Base-by-base conservation (phyloP, 2,113 vertebrate genomes). In the Natator depressus region DNA sequence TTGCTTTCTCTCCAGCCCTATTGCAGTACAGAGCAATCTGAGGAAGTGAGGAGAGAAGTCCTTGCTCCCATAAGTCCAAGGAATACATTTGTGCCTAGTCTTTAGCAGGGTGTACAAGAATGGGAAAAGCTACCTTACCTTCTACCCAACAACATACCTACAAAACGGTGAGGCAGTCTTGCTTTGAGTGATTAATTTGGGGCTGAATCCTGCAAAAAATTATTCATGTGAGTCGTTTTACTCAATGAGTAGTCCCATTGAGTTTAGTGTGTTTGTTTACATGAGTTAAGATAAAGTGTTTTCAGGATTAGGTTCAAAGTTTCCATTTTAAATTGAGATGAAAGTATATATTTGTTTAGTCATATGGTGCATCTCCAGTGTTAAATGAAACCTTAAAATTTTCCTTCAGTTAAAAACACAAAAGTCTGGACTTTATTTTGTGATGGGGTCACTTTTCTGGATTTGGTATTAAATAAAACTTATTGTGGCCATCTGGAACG, bases 401-500 rank as follows among this genome's bases (percentile, higher is more conserved):
- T 78, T 75, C 65, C 78, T 91, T 17, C 42, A 85, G 49, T 50
- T 47, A 85, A 54, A 78, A 85, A 50, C 35, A 95, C 17, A 11
- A 55, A 93, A 89, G 19, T 78, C 85, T 94, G 38, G 92, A 27
- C 29, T 93, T 88, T 80, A 86, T 25, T 82, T 10, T 50, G 85
- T 47, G 51, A 93, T 53, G 2, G 1, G 4, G 80, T 97, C 59
- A 93, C 29, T 92, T 55, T 90, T 90, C 92, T 86, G 88, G 62
- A 91, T 93, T 93, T 96, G 55, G 46, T 53, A 95, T 95, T 89
- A 90, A 87, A 59, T 42, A 92, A 92, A 93, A 72, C 51, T 93
- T 35, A 79, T 92, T 91, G 89, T 80, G 47, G 57, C 80, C 84
- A 91, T 94, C 92, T 97, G 94, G 93, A 97, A 97, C 6, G 69